Conservation (phyloP, 2,113 vertebrate species). For the Dicrurus megarhynchus region DNA sequence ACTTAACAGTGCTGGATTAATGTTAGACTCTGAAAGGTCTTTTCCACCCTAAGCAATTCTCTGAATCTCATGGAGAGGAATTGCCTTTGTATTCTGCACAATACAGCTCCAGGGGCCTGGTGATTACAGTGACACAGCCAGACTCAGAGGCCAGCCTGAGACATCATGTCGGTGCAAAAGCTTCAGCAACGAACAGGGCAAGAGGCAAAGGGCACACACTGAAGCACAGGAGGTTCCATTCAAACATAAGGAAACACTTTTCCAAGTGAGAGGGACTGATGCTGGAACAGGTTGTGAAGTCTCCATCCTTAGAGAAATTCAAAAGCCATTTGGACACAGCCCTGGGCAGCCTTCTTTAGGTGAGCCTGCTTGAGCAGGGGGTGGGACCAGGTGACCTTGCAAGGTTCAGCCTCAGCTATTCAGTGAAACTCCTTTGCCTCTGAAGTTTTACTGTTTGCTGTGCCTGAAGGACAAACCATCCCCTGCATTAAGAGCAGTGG, state of each 20-base stretch:
- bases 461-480: not conserved
- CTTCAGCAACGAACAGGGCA: not conserved
- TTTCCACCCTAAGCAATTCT: not conserved
- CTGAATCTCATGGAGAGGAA: not conserved
- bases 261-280: not conserved
- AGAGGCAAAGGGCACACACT: not conserved
- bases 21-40: not conserved
- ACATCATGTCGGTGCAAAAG: not conserved
- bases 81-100: not conserved
- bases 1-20: not conserved
- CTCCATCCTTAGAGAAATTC: not conserved
- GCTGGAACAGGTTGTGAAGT: not conserved
- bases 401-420: not conserved
- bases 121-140: not conserved
- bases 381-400: not conserved
- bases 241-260: not conserved
- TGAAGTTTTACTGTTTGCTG: not conserved
- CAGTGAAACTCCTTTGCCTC: not conserved
- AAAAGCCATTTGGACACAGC: fast-evolving
- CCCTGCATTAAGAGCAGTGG: not conserved
- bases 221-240: not conserved
- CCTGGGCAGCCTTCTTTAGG: not conserved
- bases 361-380: not conserved
- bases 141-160: not conserved
- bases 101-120: not conserved